Evolutionary conservation across 2,113 vertebrate genomes (phyloP).

Genomic region (Anguilla rostrata): DNA sequence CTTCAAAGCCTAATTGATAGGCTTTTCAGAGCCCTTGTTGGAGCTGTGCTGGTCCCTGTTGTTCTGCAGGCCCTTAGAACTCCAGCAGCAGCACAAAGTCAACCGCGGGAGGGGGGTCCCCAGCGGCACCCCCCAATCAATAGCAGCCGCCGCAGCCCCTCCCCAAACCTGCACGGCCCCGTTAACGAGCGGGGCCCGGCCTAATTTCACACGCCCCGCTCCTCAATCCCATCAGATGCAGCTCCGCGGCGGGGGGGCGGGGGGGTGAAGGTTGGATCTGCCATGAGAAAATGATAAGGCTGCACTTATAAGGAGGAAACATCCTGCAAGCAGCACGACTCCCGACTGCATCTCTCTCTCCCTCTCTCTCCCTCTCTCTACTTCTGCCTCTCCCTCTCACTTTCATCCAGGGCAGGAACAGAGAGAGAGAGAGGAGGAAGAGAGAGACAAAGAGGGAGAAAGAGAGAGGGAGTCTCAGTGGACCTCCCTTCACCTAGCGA

Average conservation of each 20-base stretch:
- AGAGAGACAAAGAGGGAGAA: slow-evolving; percentile 71
- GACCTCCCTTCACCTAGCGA: slow-evolving; percentile 71
- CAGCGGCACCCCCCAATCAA: slow-evolving; percentile 53
- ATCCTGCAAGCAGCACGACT: neutral
- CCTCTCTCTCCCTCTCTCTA: neutral
- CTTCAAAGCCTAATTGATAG: slow-evolving; percentile 90
- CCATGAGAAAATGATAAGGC: neutral
- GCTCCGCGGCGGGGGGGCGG: slow-evolving; percentile 41
- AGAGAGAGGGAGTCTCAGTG: slow-evolving; percentile 64
- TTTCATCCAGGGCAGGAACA: no score
- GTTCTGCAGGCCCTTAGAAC: slow-evolving; percentile 74
- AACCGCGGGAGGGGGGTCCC: slow-evolving; percentile 72
- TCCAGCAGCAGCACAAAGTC: slow-evolving; percentile 73
- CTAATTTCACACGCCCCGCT: slow-evolving; percentile 62
- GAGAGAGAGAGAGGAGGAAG: no score
- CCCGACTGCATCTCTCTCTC: slow-evolving; percentile 18
- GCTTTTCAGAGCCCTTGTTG: slow-evolving; percentile 74
- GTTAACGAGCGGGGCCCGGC: slow-evolving; percentile 48
- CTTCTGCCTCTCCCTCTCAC: neutral
- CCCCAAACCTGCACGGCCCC: slow-evolving; percentile 52
- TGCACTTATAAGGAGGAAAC: slow-evolving; percentile 48
- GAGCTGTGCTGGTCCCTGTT: slow-evolving; percentile 67
- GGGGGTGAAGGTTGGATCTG: slow-evolving; percentile 7
- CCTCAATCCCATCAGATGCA: slow-evolving; percentile 63
- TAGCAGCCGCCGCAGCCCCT: slow-evolving; percentile 61